Evolutionary conservation across 2,113 vertebrate species (phyloP), one percentile per base, ranked within the genome.

Genomic region (Cinclus cinclus): DNA sequence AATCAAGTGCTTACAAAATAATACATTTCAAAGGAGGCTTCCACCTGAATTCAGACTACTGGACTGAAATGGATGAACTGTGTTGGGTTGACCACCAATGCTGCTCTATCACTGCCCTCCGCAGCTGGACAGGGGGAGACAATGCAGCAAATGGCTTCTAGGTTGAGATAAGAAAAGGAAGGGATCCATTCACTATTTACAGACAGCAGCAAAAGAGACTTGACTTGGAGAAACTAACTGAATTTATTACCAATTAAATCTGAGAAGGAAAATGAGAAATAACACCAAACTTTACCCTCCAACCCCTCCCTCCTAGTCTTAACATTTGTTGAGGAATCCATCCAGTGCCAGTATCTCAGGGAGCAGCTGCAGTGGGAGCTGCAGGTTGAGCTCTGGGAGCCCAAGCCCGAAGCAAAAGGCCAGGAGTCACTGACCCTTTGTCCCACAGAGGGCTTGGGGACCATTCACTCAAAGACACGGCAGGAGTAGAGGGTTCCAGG

Each of bases 311-410:
- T 31, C 25, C 20, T 31, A 49, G 31, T 65, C 12, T 14, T 14
- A 37, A 28, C 28, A 42, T 79, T 63, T 70, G 19, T 14, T n/a
- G 23, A 63, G 24, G 24, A 14, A 55, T n/a, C 31, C 20, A 9
- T n/a, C 62, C 20, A 49, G 30, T 15, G 49, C 24, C 0, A 5
- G 23, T 46, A 5, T 39, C 41, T 30, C 3, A 0, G n/a, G 6
- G 22, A 46, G 63, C 64, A 7, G 21, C 33, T 28, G 50, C 50
- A 52, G 50, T 52, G 6, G 9, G 5, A 67, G 35, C 35, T 0
- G 0, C 21, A 35, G 60, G 21, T 1, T 22, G 44, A 58, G 60
- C 20, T 67, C 44, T 31, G 50, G 25, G 37, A 59, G 17, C 27
- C 46, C 12, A 11, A 59, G 17, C 27, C 46, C 12, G 9, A 44